Evolutionary conservation across 2,113 vertebrate species (phyloP).

Genomic region (Martes martes): DNA sequence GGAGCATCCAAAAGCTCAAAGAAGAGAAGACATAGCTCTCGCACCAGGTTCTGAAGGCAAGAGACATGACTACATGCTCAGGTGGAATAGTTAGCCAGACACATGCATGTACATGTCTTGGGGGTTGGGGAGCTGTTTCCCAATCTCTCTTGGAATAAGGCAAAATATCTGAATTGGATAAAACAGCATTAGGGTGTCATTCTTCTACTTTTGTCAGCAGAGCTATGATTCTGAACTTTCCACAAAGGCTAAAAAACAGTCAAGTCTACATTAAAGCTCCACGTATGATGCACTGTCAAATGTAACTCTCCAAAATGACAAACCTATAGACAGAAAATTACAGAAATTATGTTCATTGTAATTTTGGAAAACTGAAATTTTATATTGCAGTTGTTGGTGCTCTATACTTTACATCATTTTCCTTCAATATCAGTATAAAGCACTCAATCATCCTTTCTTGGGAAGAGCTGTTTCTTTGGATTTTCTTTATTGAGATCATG

Average conservation of each 20-base stretch:
- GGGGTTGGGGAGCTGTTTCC: neutral
- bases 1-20: neutral
- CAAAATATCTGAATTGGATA: neutral
- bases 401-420: conserved; percentile 27
- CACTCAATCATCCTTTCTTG: conserved; percentile 15
- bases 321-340: conserved; percentile 41
- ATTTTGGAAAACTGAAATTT: conserved; percentile 53
- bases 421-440: conserved; percentile 26
- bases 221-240: neutral
- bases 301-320: conserved; percentile 29
- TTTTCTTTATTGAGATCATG: neutral
- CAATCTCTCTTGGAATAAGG: neutral
- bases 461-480: neutral
- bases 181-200: neutral
- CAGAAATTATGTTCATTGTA: conserved; percentile 30
- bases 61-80: too few species aligned
- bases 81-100: neutral
- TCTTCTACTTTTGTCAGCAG: neutral
- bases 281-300: neutral
- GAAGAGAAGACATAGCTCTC: neutral
- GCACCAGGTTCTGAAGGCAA: neutral
- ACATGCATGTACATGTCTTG: neutral
- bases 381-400: neutral
- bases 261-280: neutral
- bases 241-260: conserved; percentile 9